phyloP scores from a whole-genome alignment of 1,140 invertebrate genomes.

The Nephila pilipes region DNA sequence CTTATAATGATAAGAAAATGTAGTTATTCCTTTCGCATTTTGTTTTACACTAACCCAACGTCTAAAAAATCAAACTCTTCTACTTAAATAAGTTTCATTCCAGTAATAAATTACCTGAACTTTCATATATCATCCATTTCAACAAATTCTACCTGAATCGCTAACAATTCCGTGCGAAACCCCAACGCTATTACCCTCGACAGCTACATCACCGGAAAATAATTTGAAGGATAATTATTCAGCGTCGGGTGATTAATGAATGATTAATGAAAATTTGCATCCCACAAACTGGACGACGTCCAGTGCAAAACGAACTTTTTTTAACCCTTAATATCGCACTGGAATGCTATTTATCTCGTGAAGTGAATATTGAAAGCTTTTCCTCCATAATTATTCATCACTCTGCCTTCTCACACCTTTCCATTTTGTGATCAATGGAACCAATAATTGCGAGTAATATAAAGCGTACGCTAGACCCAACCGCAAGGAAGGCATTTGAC shows the following conservation, averaged over 20 bases:
- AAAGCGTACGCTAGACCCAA: background rate
- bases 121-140: conserved; percentile 25
- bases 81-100: too few species aligned
- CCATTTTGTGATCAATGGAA: conserved; percentile 21
- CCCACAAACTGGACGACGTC: conserved; percentile 32
- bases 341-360: conserved; percentile 37
- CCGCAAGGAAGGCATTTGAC: conserved; percentile 43
- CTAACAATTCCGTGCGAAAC: background rate
- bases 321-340: background rate
- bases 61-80: too few species aligned
- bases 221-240: conserved; percentile 32
- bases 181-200: background rate
- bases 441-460: conserved; percentile 49
- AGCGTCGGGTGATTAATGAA: conserved; percentile 11
- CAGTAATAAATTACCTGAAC: background rate
- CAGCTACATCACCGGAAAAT: conserved; percentile 34
- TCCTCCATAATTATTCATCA: conserved; percentile 5
- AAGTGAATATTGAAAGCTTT: conserved; percentile 34
- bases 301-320: conserved; percentile 17
- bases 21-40: too few species aligned
- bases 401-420: background rate
- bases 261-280: conserved; percentile 39
- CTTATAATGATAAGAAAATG: too few species aligned
- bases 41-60: too few species aligned
- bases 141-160: background rate